A percentile compares a stretch with the other conserved stretches of the same genome.
Conservation (phyloP, 2,113 vertebrate genomes). For the Paralichthys olivaceus region DNA sequence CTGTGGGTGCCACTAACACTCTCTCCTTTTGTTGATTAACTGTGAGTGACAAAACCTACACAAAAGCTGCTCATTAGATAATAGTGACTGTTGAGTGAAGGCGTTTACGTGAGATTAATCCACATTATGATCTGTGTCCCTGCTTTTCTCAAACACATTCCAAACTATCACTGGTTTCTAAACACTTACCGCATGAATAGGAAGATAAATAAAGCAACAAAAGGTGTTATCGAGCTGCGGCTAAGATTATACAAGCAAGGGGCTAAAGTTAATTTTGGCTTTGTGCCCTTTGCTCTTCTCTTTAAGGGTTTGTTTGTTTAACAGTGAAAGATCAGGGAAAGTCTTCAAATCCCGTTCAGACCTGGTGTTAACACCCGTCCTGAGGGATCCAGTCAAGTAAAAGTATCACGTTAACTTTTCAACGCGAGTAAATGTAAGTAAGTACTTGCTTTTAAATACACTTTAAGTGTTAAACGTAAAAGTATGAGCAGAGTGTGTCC, state of each 20-base stretch:
- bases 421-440: too few relatives aligned
- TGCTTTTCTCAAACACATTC: conserved; percentile 17
- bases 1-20: conserved; percentile 48
- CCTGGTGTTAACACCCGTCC: not conserved
- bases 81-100: conserved; percentile 58
- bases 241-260: conserved; percentile 63
- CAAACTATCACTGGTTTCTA: conserved; percentile 34
- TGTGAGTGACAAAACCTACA: conserved; percentile 51
- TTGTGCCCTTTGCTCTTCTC: conserved; percentile 74
- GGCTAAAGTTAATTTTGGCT: conserved; percentile 60
- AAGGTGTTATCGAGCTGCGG: conserved; percentile 56
- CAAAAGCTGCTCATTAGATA: conserved; percentile 52
- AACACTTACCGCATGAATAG: conserved; percentile 45
- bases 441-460: too few relatives aligned
- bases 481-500: too few relatives aligned
- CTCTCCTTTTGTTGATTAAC: conserved; percentile 57
- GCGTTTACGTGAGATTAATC: conserved; percentile 44
- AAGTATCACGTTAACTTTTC: too few relatives aligned
- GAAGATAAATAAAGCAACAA: conserved; percentile 70
- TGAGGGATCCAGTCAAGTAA: not conserved
- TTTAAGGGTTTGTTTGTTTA: conserved; percentile 74
- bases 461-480: too few relatives aligned
- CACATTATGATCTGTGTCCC: conserved; percentile 10
- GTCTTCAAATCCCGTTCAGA: not conserved
- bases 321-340: conserved; percentile 8